Percentiles rank a stretch among this genome's conserved stretches.
Evolutionary conservation across 2,888 invertebrate genomes (phyloP).

Genomic region (Camponotus fellah): DNA sequence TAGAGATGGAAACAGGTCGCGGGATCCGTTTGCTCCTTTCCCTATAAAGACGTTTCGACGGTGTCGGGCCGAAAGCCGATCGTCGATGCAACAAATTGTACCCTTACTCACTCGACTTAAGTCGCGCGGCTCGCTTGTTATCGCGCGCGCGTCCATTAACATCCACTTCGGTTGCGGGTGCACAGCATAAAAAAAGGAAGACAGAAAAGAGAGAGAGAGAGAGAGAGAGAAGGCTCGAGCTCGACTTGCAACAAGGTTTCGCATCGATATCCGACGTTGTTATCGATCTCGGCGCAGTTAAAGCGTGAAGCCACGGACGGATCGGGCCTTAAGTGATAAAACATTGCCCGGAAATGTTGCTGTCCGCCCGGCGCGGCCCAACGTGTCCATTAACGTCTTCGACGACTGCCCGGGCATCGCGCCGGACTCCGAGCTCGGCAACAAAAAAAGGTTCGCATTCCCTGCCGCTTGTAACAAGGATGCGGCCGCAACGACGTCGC

Average conservation of each 20-base stretch:
- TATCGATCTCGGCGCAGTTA: slow-evolving; percentile 65
- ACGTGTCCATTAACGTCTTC: slow-evolving; percentile 67
- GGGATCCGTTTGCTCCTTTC: slow-evolving; percentile 27
- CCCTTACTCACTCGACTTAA: slow-evolving; percentile 49
- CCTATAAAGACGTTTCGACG: slow-evolving; percentile 46
- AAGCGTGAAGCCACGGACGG: slow-evolving; percentile 70
- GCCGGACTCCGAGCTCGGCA: slow-evolving; percentile 29
- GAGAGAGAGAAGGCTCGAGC: slow-evolving; percentile 13
- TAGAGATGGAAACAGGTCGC: slow-evolving; percentile 49
- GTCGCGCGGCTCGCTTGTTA: slow-evolving; percentile 54
- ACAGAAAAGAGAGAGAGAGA: not conserved
- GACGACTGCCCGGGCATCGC: slow-evolving; percentile 45
- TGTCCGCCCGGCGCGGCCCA: slow-evolving; percentile 58
- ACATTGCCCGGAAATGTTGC: slow-evolving; percentile 73
- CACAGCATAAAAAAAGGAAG: slow-evolving; percentile 7
- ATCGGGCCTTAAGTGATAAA: slow-evolving; percentile 67
- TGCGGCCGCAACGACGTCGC: slow-evolving; percentile 51
- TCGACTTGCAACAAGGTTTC: slow-evolving; percentile 44
- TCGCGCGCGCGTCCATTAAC: slow-evolving; percentile 55
- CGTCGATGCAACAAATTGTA: slow-evolving; percentile 55
- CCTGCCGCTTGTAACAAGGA: slow-evolving; percentile 52
- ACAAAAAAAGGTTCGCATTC: slow-evolving; percentile 55
- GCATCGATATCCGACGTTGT: slow-evolving; percentile 55
- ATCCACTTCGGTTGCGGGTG: slow-evolving; percentile 53
- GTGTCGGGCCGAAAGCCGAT: slow-evolving; percentile 45